Conservation (phyloP, 30 jellyfish, hydroid and myxozoan genomes). For the Cassiopea xamachana region DNA sequence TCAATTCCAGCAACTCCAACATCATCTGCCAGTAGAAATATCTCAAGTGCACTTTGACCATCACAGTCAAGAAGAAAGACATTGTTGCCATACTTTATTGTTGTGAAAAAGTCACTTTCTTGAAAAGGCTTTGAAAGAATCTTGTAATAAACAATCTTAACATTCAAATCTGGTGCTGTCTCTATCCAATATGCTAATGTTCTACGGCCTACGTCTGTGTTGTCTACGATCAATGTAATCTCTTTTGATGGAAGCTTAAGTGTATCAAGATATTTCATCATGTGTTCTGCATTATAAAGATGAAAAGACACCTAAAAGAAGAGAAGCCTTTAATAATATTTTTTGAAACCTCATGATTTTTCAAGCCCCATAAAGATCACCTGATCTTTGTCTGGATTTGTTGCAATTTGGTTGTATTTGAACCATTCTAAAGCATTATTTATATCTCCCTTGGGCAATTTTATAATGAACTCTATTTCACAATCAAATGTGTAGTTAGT, state of each 20-base stretch:
- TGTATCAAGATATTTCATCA: constrained; percentile 8
- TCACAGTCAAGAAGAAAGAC: constrained; percentile 19
- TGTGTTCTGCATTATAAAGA: background rate
- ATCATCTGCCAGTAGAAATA: constrained; percentile 11
- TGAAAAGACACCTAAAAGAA: background rate
- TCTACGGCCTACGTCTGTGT: background rate
- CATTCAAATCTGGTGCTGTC: background rate
- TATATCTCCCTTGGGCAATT: no score
- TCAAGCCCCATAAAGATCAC: no score
- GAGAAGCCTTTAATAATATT: no score
- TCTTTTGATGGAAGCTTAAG: background rate
- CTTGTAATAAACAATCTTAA: background rate
- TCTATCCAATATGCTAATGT: constrained; percentile 4
- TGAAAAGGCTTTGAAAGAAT: constrained; percentile 1
- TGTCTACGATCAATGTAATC: constrained; percentile 5
- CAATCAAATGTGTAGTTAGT: no score
- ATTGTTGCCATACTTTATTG: background rate
- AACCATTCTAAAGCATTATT: no score
- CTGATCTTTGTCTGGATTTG: no score
- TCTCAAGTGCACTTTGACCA: background rate
- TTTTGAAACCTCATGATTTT: no score
- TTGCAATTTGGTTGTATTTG: no score
- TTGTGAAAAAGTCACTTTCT: background rate
- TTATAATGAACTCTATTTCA: no score
- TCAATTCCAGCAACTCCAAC: constrained; percentile 26